These are phyloP conservation scores for Poeciliopsis gracilis DNA, from an alignment of 2,797 vertebrate genomes.

Conservation along the genomic window DNA sequence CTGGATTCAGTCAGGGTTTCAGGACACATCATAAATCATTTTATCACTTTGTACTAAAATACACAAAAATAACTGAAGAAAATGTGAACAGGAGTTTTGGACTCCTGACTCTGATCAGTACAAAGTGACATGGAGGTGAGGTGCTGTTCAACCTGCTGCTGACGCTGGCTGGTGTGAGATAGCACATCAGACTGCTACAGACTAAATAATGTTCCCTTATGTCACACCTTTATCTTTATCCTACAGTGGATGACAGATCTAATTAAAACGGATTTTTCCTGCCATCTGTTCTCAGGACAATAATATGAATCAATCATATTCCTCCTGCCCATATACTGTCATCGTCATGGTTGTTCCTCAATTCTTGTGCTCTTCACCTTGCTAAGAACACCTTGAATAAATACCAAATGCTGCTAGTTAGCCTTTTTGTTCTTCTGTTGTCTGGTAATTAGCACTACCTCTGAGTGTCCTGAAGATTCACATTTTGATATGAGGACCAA, in stretches of 20 bases:
- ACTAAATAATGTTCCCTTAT: conserved; percentile 38
- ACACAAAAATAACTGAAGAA: neutral
- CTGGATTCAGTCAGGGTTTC: neutral
- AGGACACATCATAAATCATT: neutral
- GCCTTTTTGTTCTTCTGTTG: neutral
- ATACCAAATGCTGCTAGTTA: neutral
- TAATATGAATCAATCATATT: neutral
- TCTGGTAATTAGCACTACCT: neutral
- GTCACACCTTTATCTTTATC: conserved; percentile 38
- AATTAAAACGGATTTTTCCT: conserved; percentile 41
- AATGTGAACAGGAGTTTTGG: neutral
- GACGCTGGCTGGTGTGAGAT: conserved; percentile 11
- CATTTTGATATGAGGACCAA: neutral
- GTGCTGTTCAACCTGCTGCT: conserved; percentile 39
- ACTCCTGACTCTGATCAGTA: conserved; percentile 21
- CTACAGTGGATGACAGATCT: neutral
- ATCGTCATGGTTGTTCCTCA: neutral
- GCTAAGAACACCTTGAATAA: neutral
- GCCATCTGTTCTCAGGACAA: neutral
- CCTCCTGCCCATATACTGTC: neutral
- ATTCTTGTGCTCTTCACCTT: neutral
- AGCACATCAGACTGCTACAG: conserved; percentile 51
- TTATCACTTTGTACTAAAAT: neutral
- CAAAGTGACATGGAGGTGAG: conserved; percentile 44
- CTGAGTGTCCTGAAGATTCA: neutral